These are phyloP conservation scores for Zaprionus taronus DNA, from an alignment of 1,140 invertebrate genomes.

Conservation along the genomic window DNA sequence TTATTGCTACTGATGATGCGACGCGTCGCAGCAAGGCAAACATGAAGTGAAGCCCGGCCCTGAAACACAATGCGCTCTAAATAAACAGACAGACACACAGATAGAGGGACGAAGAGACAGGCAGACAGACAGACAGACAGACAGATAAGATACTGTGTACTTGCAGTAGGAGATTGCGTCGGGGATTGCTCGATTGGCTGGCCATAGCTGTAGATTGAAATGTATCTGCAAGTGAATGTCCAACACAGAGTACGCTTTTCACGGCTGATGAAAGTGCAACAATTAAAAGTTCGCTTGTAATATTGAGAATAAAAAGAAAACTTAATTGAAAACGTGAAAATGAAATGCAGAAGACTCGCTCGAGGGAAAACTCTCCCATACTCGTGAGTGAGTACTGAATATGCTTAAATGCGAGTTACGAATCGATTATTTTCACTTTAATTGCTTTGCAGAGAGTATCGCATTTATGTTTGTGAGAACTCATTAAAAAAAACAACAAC, in stretches of 20 bases:
- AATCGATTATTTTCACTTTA: not conserved
- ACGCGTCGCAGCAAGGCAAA: conserved; percentile 50
- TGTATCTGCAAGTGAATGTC: conserved; percentile 56
- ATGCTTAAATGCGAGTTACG: not conserved
- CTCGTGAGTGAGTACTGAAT: not conserved
- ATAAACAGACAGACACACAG: conserved; percentile 54
- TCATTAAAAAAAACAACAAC: conserved; percentile 1
- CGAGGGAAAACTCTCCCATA: not conserved
- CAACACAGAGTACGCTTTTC: conserved; percentile 6
- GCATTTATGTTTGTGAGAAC: conserved; percentile 3
- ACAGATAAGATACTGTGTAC: conserved; percentile 56
- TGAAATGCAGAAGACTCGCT: not conserved
- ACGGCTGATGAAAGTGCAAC: conserved; percentile 35
- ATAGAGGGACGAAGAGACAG: not conserved
- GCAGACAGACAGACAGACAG: conserved; percentile 25
- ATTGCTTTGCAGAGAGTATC: not conserved
- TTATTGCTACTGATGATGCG: conserved; percentile 9
- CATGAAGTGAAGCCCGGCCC: conserved; percentile 58
- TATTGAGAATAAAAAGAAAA: not conserved
- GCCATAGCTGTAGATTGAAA: conserved; percentile 52
- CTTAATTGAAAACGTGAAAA: conserved; percentile 14
- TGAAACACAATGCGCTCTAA: conserved; percentile 76
- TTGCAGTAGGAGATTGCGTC: conserved; percentile 39
- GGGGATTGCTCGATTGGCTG: conserved; percentile 9
- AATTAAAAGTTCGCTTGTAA: conserved; percentile 34